Evolutionary conservation across 2,888 invertebrate genomes (phyloP).

Genomic region (Hoplodrina blanda): DNA sequence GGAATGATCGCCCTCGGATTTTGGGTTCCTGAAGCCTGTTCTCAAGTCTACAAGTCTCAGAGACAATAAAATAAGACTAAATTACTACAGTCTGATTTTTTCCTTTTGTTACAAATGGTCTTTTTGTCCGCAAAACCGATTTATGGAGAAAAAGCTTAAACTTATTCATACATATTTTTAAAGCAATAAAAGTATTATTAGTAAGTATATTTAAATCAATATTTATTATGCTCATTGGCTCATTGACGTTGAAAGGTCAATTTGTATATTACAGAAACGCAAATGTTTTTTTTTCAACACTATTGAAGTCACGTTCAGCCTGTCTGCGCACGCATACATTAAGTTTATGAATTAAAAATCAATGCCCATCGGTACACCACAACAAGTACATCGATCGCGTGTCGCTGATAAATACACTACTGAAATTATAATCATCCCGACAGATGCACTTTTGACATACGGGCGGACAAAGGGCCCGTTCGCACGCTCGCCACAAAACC

Average conservation of each 20-base stretch:
- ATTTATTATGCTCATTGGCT: background rate
- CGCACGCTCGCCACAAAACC: slow-evolving; percentile 85
- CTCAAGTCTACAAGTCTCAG: slow-evolving; percentile 7
- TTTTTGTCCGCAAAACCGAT: background rate
- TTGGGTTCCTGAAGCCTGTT: slow-evolving; percentile 27
- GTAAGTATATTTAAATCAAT: background rate
- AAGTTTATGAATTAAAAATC: slow-evolving; percentile 41
- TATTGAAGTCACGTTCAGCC: slow-evolving; percentile 22
- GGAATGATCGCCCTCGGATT: slow-evolving; percentile 61
- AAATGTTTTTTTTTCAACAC: slow-evolving; percentile 9
- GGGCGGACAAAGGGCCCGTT: slow-evolving; percentile 81
- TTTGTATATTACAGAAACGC: slow-evolving; percentile 1
- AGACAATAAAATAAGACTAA: slow-evolving; percentile 32
- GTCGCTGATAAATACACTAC: slow-evolving; percentile 68
- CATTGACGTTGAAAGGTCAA: slow-evolving; percentile 4
- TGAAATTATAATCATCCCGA: slow-evolving; percentile 79
- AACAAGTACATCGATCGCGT: slow-evolving; percentile 44
- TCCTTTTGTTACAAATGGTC: slow-evolving; percentile 9
- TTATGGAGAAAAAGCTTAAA: background rate
- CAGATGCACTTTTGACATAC: slow-evolving; percentile 84
- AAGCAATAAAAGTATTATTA: too few relatives aligned
- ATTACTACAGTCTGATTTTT: slow-evolving; percentile 18
- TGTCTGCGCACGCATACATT: slow-evolving; percentile 32
- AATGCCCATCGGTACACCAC: slow-evolving; percentile 19
- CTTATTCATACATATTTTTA: background rate